Base-by-base conservation (phyloP, 2,797 vertebrate genomes). In the Chelon labrosus region DNA sequence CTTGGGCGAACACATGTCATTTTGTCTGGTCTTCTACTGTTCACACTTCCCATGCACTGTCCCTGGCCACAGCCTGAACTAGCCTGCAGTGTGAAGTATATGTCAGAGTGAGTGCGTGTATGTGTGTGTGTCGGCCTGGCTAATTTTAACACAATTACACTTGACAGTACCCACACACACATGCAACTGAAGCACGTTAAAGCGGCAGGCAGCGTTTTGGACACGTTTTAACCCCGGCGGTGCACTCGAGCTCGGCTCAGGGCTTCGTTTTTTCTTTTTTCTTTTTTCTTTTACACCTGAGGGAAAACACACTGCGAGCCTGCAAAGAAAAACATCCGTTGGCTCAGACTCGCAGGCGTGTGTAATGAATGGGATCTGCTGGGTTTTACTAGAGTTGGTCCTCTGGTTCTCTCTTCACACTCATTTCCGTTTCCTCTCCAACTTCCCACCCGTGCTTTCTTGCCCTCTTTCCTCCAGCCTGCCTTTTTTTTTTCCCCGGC, bases 1-100 rank as follows among this genome's bases (percentile, higher is more conserved):
- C 86, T 88, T 74, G 78, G 89, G 90, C 84, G 75, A 92, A 91
- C 87, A 88, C 90, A 91, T 91, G 91, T 89, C 89, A 90, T 87
- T 88, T 88, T 87, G 89, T 88, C 88, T 89, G 86, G 64, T 88
- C 89, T 79, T 89, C 77, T 69, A 85, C 85, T 86, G 85, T 90
- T 92, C 87, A 90, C 89, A 91, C 90, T 90, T 90, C 86, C 77
- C 87, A 70, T 84, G 82, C 75, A 72, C 65, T 68, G 83, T 76
- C 77, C 75, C 85, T 69, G 27, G 77, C 82, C 85, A 72, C 82
- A 75, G 84, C 81, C 77, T 65, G 77, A 73, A 80, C 72, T 68
- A 74, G 84, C 81, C 79, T 73, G 78, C 60, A 80, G 83, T 84
- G 84, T 84, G 82, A 84, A 85, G 75, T 77, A 70, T 63, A 38